These are phyloP conservation scores for Nerophis ophidion DNA, from an alignment of 2,113 vertebrate species.

Conservation along the genomic window DNA sequence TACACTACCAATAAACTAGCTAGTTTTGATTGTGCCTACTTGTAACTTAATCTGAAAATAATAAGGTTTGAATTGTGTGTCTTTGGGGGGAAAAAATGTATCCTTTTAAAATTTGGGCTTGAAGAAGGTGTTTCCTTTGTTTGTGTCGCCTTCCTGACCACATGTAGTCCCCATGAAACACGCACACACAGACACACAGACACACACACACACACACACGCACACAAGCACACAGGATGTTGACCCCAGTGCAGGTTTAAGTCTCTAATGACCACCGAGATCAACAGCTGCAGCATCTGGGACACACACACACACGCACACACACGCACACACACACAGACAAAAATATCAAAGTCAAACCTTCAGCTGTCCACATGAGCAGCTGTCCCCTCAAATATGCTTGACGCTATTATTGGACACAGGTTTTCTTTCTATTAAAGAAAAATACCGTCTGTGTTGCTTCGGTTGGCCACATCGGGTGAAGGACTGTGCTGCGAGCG, in stretches of 20 bases:
- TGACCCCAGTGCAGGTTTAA: slow-evolving; percentile 25
- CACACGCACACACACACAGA: slow-evolving; percentile 1
- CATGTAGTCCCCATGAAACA: background rate
- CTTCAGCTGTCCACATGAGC: background rate
- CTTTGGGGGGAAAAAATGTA: too few relatives aligned
- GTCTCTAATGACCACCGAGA: slow-evolving; percentile 20
- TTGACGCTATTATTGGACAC: background rate
- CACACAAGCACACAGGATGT: slow-evolving; percentile 40
- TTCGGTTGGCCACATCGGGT: slow-evolving; percentile 87
- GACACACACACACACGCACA: slow-evolving; percentile 9
- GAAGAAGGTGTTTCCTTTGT: background rate
- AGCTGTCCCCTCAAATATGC: background rate
- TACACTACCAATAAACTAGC: too few relatives aligned
- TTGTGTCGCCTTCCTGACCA: slow-evolving; percentile 26
- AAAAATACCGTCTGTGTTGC: slow-evolving; percentile 82
- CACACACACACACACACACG: slow-evolving; percentile 12
- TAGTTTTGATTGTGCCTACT: too few relatives aligned
- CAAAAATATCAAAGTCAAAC: background rate
- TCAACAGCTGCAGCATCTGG: slow-evolving; percentile 37
- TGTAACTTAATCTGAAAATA: too few relatives aligned
- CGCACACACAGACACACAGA: slow-evolving; percentile 12
- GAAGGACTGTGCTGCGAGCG: slow-evolving; percentile 92
- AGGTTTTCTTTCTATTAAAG: background rate
- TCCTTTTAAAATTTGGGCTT: too few relatives aligned
- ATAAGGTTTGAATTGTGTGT: too few relatives aligned